A percentile compares a stretch with the other conserved stretches of the same genome.
These are phyloP conservation scores for Tinea pellionella DNA, from an alignment of 2,888 invertebrate species.

Conservation along the genomic window DNA sequence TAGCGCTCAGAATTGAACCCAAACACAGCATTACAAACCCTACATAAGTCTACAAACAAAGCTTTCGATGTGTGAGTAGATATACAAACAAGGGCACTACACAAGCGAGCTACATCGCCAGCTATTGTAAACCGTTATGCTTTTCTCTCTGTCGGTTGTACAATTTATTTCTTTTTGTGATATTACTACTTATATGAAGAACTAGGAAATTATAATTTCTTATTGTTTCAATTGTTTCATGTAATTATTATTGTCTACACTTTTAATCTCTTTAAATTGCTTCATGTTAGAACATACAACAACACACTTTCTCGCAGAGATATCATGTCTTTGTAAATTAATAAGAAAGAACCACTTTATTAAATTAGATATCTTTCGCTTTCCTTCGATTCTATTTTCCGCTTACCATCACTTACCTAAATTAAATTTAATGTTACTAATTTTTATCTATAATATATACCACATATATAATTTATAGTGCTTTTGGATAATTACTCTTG, in stretches of 20 bases:
- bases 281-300: neutral
- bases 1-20: conserved; percentile 15
- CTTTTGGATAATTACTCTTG: neutral
- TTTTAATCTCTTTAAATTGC: conserved; percentile 13
- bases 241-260: conserved; percentile 13
- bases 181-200: conserved; percentile 11
- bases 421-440: neutral
- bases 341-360: conserved; percentile 3
- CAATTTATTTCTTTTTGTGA: conserved; percentile 13
- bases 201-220: conserved; percentile 10
- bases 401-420: neutral
- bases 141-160: conserved; percentile 13
- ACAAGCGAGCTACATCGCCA: neutral
- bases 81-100: neutral
- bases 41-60: conserved; percentile 14
- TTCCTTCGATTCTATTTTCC: neutral
- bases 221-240: conserved; percentile 10
- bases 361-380: neutral
- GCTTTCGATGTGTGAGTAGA: conserved; percentile 5
- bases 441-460: neutral
- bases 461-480: neutral
- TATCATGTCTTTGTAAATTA: neutral
- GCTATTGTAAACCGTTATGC: conserved; percentile 13
- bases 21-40: conserved; percentile 12
- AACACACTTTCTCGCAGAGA: conserved; percentile 4